phyloP scores from a whole-genome alignment of 2,113 vertebrate genomes.

The Hippocampus guttulatus region DNA sequence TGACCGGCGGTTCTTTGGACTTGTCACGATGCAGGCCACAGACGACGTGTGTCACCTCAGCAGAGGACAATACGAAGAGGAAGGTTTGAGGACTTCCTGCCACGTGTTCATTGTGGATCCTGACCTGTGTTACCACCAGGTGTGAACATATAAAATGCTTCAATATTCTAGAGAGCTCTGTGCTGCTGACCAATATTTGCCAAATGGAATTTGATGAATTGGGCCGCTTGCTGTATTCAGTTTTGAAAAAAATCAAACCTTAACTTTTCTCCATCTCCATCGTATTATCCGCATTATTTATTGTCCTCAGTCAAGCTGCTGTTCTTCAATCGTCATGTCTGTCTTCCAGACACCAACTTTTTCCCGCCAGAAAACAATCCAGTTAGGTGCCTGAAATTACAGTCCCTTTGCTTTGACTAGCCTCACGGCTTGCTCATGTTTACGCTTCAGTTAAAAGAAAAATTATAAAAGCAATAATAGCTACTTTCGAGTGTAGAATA shows the following conservation, averaged over 20 bases:
- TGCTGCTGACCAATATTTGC: background rate
- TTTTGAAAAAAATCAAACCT: background rate
- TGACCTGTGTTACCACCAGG: slow-evolving; percentile 88
- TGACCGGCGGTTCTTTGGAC: slow-evolving; percentile 89
- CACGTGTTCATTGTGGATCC: slow-evolving; percentile 98
- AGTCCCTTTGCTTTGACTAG: too few relatives aligned
- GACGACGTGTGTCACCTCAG: slow-evolving; percentile 72
- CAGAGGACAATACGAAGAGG: slow-evolving; percentile 78
- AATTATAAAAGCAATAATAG: too few relatives aligned
- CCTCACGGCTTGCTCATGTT: too few relatives aligned
- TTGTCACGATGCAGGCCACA: slow-evolving; percentile 91
- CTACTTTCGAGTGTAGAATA: too few relatives aligned
- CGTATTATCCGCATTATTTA: too few relatives aligned
- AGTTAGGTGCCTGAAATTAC: too few relatives aligned
- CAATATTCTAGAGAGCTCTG: background rate
- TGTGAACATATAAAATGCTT: slow-evolving; percentile 6
- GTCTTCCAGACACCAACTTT: too few relatives aligned
- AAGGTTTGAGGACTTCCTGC: slow-evolving; percentile 86
- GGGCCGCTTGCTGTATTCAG: background rate
- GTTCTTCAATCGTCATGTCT: too few relatives aligned
- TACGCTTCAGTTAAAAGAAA: too few relatives aligned
- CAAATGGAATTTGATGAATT: background rate
- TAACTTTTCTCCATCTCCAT: too few relatives aligned
- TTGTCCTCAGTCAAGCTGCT: too few relatives aligned
- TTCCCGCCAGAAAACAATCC: too few relatives aligned